A percentile compares a stretch with the other conserved stretches of the same genome.
These are phyloP conservation scores for Gari tellinella DNA, from an alignment of 2,888 invertebrate species.

Conservation along the genomic window DNA sequence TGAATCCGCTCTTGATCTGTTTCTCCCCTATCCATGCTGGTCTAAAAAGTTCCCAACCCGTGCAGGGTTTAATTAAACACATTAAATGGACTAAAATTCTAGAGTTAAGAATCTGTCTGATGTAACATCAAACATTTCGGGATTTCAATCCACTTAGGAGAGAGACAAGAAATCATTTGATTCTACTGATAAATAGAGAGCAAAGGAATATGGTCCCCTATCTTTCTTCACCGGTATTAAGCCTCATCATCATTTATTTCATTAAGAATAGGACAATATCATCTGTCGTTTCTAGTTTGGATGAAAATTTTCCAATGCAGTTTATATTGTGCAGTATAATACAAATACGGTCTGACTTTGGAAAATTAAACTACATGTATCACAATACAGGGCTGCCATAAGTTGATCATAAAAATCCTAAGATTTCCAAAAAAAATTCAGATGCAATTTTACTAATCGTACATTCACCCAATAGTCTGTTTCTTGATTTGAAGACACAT, in stretches of 20 bases:
- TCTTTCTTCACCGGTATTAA: not conserved
- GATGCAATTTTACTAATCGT: too few relatives aligned
- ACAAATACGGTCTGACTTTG: too few relatives aligned
- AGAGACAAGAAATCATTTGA: conserved; percentile 38
- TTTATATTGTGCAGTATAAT: too few relatives aligned
- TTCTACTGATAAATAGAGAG: conserved; percentile 24
- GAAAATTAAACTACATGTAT: too few relatives aligned
- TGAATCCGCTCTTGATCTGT: too few relatives aligned
- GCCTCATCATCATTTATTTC: not conserved
- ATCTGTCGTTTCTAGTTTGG: too few relatives aligned
- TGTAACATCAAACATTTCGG: conserved; percentile 40
- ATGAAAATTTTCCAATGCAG: too few relatives aligned
- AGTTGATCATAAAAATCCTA: too few relatives aligned
- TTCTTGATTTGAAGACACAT: too few relatives aligned
- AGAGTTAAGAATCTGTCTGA: conserved; percentile 28
- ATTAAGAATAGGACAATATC: not conserved
- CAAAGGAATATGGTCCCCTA: conserved; percentile 19
- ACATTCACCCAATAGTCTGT: too few relatives aligned
- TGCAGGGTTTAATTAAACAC: conserved; percentile 17
- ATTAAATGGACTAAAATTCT: conserved; percentile 27
- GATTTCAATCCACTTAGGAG: conserved; percentile 37
- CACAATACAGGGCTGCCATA: too few relatives aligned
- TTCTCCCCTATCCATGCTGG: conserved; percentile 7
- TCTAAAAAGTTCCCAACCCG: conserved; percentile 25
- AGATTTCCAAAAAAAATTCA: too few relatives aligned